phyloP scores from a whole-genome alignment of 1,140 invertebrate genomes.

The Nephila pilipes region DNA sequence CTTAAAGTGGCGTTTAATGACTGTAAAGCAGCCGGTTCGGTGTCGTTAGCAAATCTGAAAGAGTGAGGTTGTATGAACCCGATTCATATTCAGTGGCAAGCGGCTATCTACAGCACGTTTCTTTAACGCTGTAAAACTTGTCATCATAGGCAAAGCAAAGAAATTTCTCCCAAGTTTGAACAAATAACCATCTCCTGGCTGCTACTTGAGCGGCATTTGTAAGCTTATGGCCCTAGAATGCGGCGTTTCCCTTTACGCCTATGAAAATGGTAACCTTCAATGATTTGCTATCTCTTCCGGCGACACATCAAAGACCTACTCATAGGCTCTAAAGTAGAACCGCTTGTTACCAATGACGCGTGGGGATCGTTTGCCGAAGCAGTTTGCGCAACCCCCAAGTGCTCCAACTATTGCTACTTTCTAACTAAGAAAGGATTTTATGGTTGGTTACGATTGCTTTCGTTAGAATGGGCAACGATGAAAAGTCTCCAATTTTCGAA shows the following conservation, averaged over 20 bases:
- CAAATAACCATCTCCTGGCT: conserved; percentile 28
- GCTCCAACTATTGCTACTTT: conserved; percentile 3
- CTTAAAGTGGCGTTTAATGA: conserved; percentile 59
- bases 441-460: not conserved
- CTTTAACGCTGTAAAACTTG: conserved; percentile 64
- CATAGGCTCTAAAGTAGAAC: not conserved
- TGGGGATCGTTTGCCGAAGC: not conserved
- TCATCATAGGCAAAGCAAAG: conserved; percentile 59
- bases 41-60: conserved; percentile 55
- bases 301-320: conserved; percentile 17
- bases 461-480: not conserved
- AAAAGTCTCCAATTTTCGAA: not conserved
- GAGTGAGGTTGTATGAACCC: not conserved
- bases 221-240: conserved; percentile 55
- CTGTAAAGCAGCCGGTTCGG: conserved; percentile 49
- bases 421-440: conserved; percentile 22
- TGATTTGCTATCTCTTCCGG: conserved; percentile 42
- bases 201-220: conserved; percentile 66
- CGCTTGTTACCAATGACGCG: not conserved
- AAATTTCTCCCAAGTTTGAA: conserved; percentile 60
- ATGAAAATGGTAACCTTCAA: conserved; percentile 40
- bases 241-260: conserved; percentile 37
- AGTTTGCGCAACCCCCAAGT: not conserved
- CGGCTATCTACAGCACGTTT: conserved; percentile 39
- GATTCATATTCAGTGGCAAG: conserved; percentile 48